These are phyloP conservation scores for Aspidapion aeneum DNA, from an alignment of 2,888 invertebrate genomes.

Conservation along the genomic window DNA sequence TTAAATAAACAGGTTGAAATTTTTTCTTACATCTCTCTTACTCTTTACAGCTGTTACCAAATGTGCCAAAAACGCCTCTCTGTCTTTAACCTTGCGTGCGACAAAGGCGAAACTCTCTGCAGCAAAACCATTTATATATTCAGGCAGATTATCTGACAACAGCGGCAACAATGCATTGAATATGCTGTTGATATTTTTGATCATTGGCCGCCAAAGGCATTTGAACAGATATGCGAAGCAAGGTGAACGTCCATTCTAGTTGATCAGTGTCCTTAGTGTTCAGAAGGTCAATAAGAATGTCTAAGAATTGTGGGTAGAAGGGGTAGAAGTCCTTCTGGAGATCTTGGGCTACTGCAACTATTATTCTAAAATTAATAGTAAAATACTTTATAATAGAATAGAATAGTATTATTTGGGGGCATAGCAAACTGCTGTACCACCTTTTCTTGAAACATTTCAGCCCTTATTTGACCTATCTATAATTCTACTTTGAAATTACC, in stretches of 20 bases:
- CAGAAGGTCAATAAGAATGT: constrained; percentile 66
- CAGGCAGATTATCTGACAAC: constrained; percentile 71
- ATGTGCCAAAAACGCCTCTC: constrained; percentile 66
- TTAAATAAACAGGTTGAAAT: too few species aligned
- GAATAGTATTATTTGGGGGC: too few species aligned
- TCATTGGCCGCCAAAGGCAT: constrained; percentile 77
- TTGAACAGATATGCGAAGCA: constrained; percentile 90
- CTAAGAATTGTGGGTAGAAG: constrained; percentile 75
- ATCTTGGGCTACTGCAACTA: constrained; percentile 84
- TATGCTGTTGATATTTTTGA: constrained; percentile 72
- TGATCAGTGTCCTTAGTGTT: constrained; percentile 78
- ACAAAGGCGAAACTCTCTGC: constrained; percentile 96
- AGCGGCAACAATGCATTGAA: constrained; percentile 71
- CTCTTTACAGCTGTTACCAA: constrained; percentile 64
- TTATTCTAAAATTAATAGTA: constrained; percentile 56
- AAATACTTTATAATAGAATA: not conserved
- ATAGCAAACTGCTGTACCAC: too few species aligned
- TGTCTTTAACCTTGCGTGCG: constrained; percentile 82
- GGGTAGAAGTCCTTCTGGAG: constrained; percentile 84
- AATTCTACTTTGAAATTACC: too few species aligned
- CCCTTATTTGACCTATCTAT: too few species aligned
- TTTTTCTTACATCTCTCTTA: constrained; percentile 66
- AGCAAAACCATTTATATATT: constrained; percentile 88
- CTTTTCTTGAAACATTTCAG: too few species aligned
- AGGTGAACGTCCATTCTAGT: constrained; percentile 80